These are phyloP conservation scores for Takifugu flavidus DNA, from an alignment of 2,113 vertebrate genomes.

Conservation along the genomic window DNA sequence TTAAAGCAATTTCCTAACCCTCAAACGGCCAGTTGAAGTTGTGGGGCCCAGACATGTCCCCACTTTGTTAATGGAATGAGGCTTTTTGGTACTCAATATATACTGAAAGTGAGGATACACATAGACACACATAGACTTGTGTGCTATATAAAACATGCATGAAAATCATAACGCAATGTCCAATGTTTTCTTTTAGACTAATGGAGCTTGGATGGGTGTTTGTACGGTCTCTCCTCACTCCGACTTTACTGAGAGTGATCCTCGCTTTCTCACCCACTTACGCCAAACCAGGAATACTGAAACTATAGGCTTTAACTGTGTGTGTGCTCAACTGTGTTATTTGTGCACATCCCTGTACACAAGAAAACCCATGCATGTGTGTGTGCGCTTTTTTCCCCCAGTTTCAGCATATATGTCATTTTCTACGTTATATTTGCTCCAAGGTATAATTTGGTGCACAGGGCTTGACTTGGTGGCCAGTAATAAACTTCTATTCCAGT, in stretches of 20 bases:
- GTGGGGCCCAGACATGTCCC: too few species aligned
- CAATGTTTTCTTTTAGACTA: too few species aligned
- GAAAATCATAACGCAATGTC: too few species aligned
- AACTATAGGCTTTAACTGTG: conserved; percentile 53
- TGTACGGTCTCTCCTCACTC: conserved; percentile 28
- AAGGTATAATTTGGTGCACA: conserved; percentile 66
- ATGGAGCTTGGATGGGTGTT: too few species aligned
- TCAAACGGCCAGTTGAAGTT: too few species aligned
- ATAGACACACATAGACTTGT: too few species aligned
- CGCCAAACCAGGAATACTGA: conserved; percentile 62
- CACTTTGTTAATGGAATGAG: too few species aligned
- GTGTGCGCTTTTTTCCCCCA: conserved; percentile 53
- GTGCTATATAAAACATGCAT: too few species aligned
- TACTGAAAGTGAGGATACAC: too few species aligned
- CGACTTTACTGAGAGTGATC: conserved; percentile 42
- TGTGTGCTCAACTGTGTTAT: not conserved
- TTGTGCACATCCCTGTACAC: conserved; percentile 4
- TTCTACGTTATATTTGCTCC: conserved; percentile 69
- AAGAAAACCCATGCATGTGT: not conserved
- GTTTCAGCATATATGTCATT: conserved; percentile 67
- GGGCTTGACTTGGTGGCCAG: conserved; percentile 64
- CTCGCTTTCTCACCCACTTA: conserved; percentile 67
- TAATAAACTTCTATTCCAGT: conserved; percentile 73
- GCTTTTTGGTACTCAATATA: too few species aligned
- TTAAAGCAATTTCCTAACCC: too few species aligned